Percentiles rank a stretch among this genome's conserved stretches.
These are phyloP conservation scores for Caenorhabditis drosophilae DNA, from an alignment of 2,888 invertebrate genomes.

Conservation along the genomic window DNA sequence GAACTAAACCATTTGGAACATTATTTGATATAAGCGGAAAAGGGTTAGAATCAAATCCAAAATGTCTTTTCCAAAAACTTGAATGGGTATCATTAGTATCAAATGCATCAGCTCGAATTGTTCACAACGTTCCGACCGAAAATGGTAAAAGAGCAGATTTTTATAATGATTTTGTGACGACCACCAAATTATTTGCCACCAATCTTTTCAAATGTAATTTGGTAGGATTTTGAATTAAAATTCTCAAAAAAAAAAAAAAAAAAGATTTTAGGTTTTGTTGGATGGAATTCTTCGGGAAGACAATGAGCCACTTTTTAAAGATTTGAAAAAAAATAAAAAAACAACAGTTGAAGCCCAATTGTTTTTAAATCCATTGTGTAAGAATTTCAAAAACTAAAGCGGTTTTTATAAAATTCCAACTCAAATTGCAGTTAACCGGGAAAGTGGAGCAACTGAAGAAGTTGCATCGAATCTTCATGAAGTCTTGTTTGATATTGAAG, in stretches of 20 bases:
- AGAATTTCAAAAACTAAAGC: conserved; percentile 4
- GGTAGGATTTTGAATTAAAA: no score
- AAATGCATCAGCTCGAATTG: conserved; percentile 43
- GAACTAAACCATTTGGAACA: conserved; percentile 32
- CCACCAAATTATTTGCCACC: conserved; percentile 41
- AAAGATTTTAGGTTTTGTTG: no score
- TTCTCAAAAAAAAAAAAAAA: no score
- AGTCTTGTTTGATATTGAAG: conserved; percentile 47
- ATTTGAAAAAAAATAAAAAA: conserved; percentile 51
- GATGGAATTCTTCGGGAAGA: conserved; percentile 43
- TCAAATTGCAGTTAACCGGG: conserved; percentile 39
- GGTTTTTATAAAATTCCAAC: no score
- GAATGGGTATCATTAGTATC: conserved; percentile 53
- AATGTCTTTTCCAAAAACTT: conserved; percentile 38
- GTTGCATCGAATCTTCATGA: conserved; percentile 40
- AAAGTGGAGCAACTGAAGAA: conserved; percentile 22
- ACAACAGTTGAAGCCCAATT: conserved; percentile 47
- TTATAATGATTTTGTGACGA: conserved; percentile 44
- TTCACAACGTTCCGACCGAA: conserved; percentile 33
- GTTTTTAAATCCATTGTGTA: conserved; percentile 46
- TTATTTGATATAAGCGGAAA: conserved; percentile 42
- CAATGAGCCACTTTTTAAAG: conserved; percentile 47
- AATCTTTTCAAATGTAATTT: conserved; percentile 38
- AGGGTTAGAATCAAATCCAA: conserved; percentile 34
- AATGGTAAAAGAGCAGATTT: conserved; percentile 36